Evolutionary conservation across 2,888 invertebrate species (phyloP).

Genomic region (Habroteleia sp.): DNA sequence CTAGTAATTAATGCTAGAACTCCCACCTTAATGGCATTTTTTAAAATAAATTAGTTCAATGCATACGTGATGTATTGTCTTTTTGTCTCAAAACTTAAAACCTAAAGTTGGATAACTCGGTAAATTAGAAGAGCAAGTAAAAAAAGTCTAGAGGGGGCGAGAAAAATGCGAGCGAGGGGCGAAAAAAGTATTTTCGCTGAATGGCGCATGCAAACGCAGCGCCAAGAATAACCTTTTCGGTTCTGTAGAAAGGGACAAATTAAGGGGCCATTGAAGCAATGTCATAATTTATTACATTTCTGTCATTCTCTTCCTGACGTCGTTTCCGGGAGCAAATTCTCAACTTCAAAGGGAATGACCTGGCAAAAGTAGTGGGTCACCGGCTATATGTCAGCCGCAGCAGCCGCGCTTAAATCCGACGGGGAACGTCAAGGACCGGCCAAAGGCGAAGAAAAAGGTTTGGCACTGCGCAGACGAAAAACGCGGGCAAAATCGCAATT

Average conservation of each 20-base stretch:
- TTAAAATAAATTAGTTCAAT: too few relatives aligned
- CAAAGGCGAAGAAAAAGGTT: slow-evolving; percentile 14
- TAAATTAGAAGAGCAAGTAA: not conserved
- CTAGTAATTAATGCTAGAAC: too few relatives aligned
- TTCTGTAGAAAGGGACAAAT: slow-evolving; percentile 46
- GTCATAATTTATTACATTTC: slow-evolving; percentile 53
- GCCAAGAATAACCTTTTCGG: slow-evolving; percentile 54
- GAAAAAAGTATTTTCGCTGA: slow-evolving; percentile 8
- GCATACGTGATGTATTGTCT: too few relatives aligned
- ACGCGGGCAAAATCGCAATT: slow-evolving; percentile 30
- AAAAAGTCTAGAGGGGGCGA: not conserved
- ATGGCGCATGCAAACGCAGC: slow-evolving; percentile 22
- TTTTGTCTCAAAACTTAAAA: too few relatives aligned
- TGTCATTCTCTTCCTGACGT: slow-evolving; percentile 34
- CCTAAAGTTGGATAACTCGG: too few relatives aligned
- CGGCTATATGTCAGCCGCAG: slow-evolving; percentile 55
- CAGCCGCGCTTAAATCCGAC: slow-evolving; percentile 32
- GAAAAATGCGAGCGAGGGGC: too few relatives aligned
- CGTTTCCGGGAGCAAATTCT: slow-evolving; percentile 39
- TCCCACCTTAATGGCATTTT: too few relatives aligned
- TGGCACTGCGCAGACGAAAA: slow-evolving; percentile 2
- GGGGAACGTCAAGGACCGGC: slow-evolving; percentile 37
- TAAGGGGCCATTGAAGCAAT: slow-evolving; percentile 45
- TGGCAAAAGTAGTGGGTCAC: slow-evolving; percentile 51
- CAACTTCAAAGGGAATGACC: slow-evolving; percentile 55